phyloP scores from a whole-genome alignment of 1,140 invertebrate species.

The Conus ventricosus region DNA sequence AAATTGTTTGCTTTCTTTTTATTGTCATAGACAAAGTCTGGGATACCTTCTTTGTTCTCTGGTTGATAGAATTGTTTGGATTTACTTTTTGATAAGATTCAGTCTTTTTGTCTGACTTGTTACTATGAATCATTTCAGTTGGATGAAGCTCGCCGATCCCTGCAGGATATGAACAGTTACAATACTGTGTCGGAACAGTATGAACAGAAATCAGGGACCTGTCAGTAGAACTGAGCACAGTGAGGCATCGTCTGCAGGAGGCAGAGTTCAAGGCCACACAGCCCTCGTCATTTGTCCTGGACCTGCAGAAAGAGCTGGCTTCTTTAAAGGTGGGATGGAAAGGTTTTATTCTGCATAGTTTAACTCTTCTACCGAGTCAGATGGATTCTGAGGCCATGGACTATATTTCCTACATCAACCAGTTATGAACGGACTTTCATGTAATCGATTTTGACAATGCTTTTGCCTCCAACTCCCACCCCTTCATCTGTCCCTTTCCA shows the following conservation, averaged over 20 bases:
- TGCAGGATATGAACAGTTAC: conserved; percentile 53
- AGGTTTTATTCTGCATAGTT: not conserved
- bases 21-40: no score
- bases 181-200: conserved; percentile 63
- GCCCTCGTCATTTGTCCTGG: conserved; percentile 80
- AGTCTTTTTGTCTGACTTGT: not conserved
- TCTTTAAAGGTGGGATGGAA: conserved; percentile 78
- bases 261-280: conserved; percentile 79
- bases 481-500: no score
- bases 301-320: conserved; percentile 84
- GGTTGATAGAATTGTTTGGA: no score
- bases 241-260: conserved; percentile 80
- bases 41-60: no score
- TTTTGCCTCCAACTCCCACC: no score
- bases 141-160: conserved; percentile 51
- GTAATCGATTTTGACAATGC: no score
- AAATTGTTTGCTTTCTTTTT: no score
- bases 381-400: not conserved
- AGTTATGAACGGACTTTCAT: no score
- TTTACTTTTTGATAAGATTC: no score
- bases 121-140: conserved; percentile 46
- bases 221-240: conserved; percentile 81
- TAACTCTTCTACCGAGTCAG: not conserved
- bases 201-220: conserved; percentile 78
- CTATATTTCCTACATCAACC: not conserved